Evolutionary conservation across 2,113 vertebrate genomes (phyloP), one percentile per base, ranked within the genome.

Genomic region (Nymphicus hollandicus): DNA sequence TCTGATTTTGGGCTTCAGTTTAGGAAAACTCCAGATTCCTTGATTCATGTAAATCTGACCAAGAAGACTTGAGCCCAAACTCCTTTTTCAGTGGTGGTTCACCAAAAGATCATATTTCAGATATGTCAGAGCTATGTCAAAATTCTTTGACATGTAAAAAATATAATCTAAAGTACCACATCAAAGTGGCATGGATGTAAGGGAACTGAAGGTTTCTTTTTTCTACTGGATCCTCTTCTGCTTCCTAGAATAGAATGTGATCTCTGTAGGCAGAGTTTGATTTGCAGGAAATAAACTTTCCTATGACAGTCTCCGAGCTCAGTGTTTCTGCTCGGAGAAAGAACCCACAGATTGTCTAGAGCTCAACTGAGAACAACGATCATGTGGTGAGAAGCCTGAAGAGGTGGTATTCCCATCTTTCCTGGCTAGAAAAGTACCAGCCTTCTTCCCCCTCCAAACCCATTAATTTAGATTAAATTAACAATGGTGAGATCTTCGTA

Each of bases 381-480:
- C 8, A 7, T 56, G 41, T 73, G 53, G 46, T 60, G 25, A 86
- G 29, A 91, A 86, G 37, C 25, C 52, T 76, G 23, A 50, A 80
- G 44, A 84, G 7, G 7, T 0, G 6, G 3, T 44, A 60, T 39
- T 95, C 17, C 53, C 81, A 1, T 81, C 35, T 74, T 61, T 82
- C 28, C 58, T 93, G 53, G 6, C 24, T 81, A 37, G 41, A 77
- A 61, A 55, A 64, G 24, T 43, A 65, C 18, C 41, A 27, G 41
- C 14, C 15, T 65, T 81, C 35, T 2, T 4, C 18, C 28, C 7
- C 17, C 12, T 3, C 2, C 1, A 0, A 4, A 27, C 17, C 7
- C 73, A 7, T 35, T 89, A 47, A 9, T 11, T 49, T 78, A 44
- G 56, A 64, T 49, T 74, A 78, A 61, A 50, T 77, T 65, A 73